Evolutionary conservation across 2,113 vertebrate genomes (phyloP).

Genomic region (Pavo muticus): DNA sequence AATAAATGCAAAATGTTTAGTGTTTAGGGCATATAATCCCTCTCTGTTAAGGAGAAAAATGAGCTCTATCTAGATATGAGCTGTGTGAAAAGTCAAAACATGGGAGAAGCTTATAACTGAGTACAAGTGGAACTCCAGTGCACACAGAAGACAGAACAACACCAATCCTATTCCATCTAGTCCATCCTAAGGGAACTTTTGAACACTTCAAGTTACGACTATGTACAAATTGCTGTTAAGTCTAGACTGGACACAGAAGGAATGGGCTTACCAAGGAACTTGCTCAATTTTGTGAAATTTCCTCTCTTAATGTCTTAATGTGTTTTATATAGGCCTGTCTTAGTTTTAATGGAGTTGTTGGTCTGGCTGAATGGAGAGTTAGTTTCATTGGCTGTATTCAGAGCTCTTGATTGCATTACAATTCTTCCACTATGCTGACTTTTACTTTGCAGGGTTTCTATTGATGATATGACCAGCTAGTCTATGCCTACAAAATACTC

Average conservation of each 20-base stretch:
- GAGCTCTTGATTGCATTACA: slow-evolving; percentile 3
- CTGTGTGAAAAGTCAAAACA: background rate
- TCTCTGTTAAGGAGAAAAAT: background rate
- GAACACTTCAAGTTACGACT: background rate
- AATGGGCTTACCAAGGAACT: background rate
- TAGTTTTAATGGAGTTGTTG: background rate
- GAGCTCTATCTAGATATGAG: background rate
- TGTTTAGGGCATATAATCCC: background rate
- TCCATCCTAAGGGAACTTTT: background rate
- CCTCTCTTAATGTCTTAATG: background rate
- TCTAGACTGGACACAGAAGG: background rate
- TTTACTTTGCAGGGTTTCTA: slow-evolving; percentile 28
- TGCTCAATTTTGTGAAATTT: background rate
- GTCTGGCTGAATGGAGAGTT: background rate
- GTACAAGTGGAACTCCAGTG: background rate
- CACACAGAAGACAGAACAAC: background rate
- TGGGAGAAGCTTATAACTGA: background rate
- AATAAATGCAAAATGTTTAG: background rate
- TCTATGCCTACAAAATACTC: slow-evolving; percentile 28
- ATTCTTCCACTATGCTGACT: slow-evolving; percentile 47
- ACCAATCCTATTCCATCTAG: background rate
- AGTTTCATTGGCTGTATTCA: background rate
- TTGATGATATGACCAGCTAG: slow-evolving; percentile 8
- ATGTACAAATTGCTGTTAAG: background rate
- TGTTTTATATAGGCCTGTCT: background rate